Conservation (phyloP, 2,113 vertebrate genomes). For the Ondatra zibethicus region DNA sequence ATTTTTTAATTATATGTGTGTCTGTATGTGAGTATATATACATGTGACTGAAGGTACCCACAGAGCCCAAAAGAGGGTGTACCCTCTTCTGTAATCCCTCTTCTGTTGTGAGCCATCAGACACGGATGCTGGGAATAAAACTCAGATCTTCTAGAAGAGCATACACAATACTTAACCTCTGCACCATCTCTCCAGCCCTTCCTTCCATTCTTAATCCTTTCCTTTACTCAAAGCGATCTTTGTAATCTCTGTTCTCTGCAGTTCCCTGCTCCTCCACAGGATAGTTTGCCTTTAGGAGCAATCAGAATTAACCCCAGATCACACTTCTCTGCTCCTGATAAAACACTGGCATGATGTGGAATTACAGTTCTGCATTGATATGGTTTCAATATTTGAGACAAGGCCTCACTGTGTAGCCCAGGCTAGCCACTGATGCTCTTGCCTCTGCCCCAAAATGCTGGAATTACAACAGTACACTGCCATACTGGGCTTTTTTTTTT, state of each 20-base stretch:
- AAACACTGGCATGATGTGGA: slow-evolving; percentile 25
- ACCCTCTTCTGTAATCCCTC: no score
- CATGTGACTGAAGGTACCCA: background rate
- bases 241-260: background rate
- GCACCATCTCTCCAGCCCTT: background rate
- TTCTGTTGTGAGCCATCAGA: background rate
- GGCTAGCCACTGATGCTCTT: background rate
- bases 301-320: background rate
- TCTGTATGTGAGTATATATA: background rate
- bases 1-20: background rate
- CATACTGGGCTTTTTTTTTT: background rate
- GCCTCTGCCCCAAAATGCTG: background rate
- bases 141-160: background rate
- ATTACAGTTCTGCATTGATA: background rate
- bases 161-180: background rate
- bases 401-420: background rate
- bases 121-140: background rate
- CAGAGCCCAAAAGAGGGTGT: background rate
- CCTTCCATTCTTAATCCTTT: slow-evolving; percentile 13
- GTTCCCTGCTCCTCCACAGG: background rate
- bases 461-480: background rate
- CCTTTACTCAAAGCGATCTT: slow-evolving; percentile 20
- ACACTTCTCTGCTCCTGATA: slow-evolving; percentile 21
- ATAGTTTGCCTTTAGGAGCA: background rate
- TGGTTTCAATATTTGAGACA: background rate